A percentile compares a stretch with the other conserved stretches of the same genome.
Evolutionary conservation across 2,888 invertebrate genomes (phyloP).

Genomic region (Tachina grossa): DNA sequence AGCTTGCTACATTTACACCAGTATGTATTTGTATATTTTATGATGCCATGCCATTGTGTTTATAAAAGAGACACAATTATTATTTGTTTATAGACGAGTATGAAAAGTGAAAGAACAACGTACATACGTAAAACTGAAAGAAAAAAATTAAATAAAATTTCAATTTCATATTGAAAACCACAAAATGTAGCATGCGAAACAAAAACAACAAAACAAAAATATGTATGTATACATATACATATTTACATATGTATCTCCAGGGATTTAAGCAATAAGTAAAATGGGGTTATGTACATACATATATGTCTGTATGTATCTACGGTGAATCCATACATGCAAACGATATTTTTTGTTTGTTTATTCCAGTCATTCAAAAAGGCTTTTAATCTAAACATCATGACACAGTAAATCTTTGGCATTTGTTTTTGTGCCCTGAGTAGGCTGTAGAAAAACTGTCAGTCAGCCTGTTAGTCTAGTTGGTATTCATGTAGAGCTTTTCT

Average conservation of each 20-base stretch:
- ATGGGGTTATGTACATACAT: conserved; percentile 55
- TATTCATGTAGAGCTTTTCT: neutral
- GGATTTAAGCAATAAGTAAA: conserved; percentile 56
- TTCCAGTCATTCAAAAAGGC: conserved; percentile 46
- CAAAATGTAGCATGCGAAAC: conserved; percentile 38
- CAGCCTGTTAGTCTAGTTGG: neutral
- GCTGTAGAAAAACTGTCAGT: neutral
- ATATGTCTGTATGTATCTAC: conserved; percentile 24
- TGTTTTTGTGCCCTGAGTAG: conserved; percentile 15
- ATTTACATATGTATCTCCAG: conserved; percentile 24
- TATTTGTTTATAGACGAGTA: conserved; percentile 46
- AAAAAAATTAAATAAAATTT: conserved; percentile 40
- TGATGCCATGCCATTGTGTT: conserved; percentile 36
- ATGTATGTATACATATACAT: too few relatives aligned
- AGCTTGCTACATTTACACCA: conserved; percentile 4
- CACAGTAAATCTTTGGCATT: conserved; percentile 55
- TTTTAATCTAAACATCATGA: conserved; percentile 67
- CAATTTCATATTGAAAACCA: conserved; percentile 42
- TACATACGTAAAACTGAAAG: neutral
- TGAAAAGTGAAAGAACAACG: conserved; percentile 27
- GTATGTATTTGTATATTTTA: conserved; percentile 9
- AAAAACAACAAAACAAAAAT: neutral
- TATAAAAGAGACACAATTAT: conserved; percentile 65
- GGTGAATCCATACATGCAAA: neutral
- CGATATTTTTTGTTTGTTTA: conserved; percentile 25